Percentiles rank a stretch among this genome's conserved stretches.
These are phyloP conservation scores for Torymus aiolomorphi DNA, from an alignment of 2,888 invertebrate genomes.

Conservation along the genomic window DNA sequence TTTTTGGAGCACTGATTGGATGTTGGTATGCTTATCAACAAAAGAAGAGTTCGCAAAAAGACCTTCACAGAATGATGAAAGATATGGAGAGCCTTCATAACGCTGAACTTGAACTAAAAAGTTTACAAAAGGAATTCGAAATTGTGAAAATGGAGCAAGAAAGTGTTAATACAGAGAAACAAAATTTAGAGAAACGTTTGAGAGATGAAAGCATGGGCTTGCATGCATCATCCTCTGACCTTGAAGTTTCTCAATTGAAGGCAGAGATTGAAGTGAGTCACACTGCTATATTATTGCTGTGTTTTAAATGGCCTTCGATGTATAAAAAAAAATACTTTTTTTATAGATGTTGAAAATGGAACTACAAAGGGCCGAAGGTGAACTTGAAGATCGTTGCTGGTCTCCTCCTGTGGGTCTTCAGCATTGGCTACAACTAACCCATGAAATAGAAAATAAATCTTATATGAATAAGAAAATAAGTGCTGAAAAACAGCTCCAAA, in stretches of 20 bases:
- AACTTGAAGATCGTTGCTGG: constrained; percentile 93
- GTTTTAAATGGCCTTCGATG: not conserved
- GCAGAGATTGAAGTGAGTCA: constrained; percentile 86
- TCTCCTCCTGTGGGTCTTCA: constrained; percentile 92
- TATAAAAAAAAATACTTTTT: constrained; percentile 33
- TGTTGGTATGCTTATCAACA: constrained; percentile 95
- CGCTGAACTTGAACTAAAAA: constrained; percentile 91
- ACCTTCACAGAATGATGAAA: constrained; percentile 93
- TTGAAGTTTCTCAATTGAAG: constrained; percentile 88
- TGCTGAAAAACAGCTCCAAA: constrained; percentile 89
- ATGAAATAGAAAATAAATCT: constrained; percentile 94
- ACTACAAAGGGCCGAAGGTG: constrained; percentile 91
- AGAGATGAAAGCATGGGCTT: constrained; percentile 84
- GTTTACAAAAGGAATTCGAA: constrained; percentile 89
- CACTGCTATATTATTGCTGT: constrained; percentile 23
- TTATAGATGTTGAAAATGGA: constrained; percentile 86
- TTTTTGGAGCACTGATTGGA: constrained; percentile 90
- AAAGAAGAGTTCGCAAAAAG: constrained; percentile 89
- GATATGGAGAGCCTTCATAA: constrained; percentile 95
- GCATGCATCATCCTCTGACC: constrained; percentile 86
- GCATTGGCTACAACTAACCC: constrained; percentile 96
- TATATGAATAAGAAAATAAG: constrained; percentile 89
- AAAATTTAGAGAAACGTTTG: constrained; percentile 87
- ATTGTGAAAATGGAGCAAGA: constrained; percentile 90
- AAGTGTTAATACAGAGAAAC: constrained; percentile 87